Evolutionary conservation across 2,888 invertebrate genomes (phyloP), one percentile per base, ranked within the genome.

Genomic region (Pachliopta kotzebuea): DNA sequence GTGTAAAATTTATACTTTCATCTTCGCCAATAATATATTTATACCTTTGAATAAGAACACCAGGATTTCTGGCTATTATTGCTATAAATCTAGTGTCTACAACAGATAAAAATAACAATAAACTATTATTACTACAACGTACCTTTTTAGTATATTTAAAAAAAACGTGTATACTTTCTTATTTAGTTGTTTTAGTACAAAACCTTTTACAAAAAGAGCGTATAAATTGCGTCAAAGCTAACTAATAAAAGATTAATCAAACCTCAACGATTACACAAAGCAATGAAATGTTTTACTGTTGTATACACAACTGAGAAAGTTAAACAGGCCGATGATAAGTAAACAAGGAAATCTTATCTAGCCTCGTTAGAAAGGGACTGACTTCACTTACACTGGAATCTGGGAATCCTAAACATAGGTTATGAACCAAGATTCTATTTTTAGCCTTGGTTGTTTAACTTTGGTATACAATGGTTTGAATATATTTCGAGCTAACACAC

Each of bases 341-440:
- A 64, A 64, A 64, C 60, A 60, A 50, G 65, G 60, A 64, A 64
- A 65, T 65, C 65, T 65, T 65, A 65, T 65, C 60, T 60, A 50
- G 21, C 17, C 60, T 60, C 63, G 60, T 60, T 60, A 60, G 57
- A 61, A 45, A 42, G 24, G 54, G 57, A 49, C 29, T 29, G 53
- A 56, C 42, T 52, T 24, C 57, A 49, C 29, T 23, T 45, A 31
- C 37, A 57, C 14, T 21, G 21, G 50, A 50, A 21, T 21, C 50
- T 52, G 23, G 17, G 37, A 37, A 42, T 53, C 17, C 57, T 62
- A 53, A 52, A 62, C n/a, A 45, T 45, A 45, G n/a, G 37, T 7
- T 45, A n/a, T 45, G 18, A 45, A 45, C 4, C 45, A 37, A 37
- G 11, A 37, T 14, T 11, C 37, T 37, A 37, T 37, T 37, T 37